Conservation (phyloP, 2,113 vertebrate genomes). For the Petrocephalus zakoni region DNA sequence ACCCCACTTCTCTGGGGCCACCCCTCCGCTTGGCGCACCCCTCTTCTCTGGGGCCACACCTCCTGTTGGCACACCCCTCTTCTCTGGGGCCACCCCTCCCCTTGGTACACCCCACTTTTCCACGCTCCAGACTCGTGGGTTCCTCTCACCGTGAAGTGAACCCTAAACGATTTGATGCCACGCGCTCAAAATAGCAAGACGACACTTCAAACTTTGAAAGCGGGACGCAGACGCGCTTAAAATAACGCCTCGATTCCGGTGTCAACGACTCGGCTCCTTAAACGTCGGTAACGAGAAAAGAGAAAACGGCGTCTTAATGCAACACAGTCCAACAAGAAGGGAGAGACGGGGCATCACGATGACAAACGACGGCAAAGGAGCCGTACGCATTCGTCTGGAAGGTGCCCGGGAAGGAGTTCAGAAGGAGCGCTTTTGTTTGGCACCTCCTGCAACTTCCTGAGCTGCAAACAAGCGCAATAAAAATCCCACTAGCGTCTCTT, state of each 20-base stretch:
- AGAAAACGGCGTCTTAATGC: neutral
- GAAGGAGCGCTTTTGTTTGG: neutral
- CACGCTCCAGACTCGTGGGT: neutral
- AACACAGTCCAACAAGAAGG: no score
- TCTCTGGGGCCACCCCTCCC: neutral
- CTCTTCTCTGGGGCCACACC: neutral
- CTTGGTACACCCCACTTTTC: neutral
- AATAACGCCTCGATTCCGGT: neutral
- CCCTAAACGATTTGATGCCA: neutral
- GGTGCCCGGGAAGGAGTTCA: neutral
- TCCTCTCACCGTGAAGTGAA: neutral
- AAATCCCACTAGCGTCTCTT: neutral
- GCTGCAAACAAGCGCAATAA: neutral
- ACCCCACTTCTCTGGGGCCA: neutral
- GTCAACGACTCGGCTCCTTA: neutral
- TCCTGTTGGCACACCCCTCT: neutral
- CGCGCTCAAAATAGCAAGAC: neutral
- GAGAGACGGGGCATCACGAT: neutral
- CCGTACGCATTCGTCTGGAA: neutral
- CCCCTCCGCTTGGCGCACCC: neutral
- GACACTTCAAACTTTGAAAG: conserved; percentile 29
- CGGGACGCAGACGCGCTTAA: neutral
- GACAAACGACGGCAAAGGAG: neutral
- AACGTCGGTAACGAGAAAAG: neutral
- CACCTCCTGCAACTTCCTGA: neutral